phyloP scores from a whole-genome alignment of 2,888 invertebrate species.

The Listrodromus nycthemerus region DNA sequence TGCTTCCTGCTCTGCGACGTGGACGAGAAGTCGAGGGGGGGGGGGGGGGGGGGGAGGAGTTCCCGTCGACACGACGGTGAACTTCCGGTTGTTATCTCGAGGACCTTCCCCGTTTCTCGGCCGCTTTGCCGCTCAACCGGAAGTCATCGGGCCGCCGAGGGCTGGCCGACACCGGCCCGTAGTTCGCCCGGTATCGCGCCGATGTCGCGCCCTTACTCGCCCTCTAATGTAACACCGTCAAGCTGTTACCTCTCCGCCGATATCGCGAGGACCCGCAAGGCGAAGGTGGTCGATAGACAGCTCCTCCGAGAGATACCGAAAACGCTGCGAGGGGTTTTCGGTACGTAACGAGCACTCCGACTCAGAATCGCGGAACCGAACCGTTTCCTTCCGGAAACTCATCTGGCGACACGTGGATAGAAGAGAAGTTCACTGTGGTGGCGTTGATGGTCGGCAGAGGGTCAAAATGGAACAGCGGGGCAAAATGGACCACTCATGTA shows the following conservation, averaged over 20 bases:
- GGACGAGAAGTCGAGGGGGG: neutral
- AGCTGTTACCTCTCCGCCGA: constrained; percentile 20
- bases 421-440: no score
- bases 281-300: constrained; percentile 11
- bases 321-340: neutral
- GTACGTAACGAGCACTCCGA: constrained; percentile 41
- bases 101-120: neutral
- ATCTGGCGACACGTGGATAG: constrained; percentile 18
- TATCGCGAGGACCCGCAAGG: neutral
- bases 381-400: constrained; percentile 45
- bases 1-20: neutral
- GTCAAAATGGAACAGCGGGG: no score
- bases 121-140: neutral
- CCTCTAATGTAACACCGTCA: constrained; percentile 15
- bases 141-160: constrained; percentile 28
- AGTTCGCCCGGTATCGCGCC: constrained; percentile 13
- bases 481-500: no score
- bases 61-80: constrained; percentile 41
- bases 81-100: constrained; percentile 67
- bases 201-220: neutral
- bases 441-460: no score
- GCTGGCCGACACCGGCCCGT: neutral
- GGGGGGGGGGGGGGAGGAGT: neutral
- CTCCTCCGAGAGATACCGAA: constrained; percentile 4
- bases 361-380: constrained; percentile 23